Evolutionary conservation across 2,113 vertebrate species (phyloP), one percentile per base, ranked within the genome.

Genomic region (Dasyurus viverrinus): DNA sequence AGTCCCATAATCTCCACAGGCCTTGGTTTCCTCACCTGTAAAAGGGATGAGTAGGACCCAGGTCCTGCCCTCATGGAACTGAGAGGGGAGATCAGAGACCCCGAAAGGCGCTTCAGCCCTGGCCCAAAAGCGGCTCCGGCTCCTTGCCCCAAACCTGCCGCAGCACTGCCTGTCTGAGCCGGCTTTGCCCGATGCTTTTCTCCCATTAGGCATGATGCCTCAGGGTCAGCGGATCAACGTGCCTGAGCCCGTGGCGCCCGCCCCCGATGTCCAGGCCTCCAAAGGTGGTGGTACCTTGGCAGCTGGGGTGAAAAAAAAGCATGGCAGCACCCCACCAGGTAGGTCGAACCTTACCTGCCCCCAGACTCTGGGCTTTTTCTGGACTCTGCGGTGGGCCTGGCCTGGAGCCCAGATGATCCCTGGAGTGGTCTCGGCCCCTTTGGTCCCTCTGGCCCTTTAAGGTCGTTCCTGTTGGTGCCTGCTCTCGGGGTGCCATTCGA

Each of bases 261-360:
- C 98, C 96, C 97, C 98, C 0, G 98, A 99, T 42, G 46, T 98
- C 0, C 96, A 96, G 53, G 96, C 98, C 52, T 91, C 98, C 93
- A 98, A 98, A 95, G 98, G 97, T 2, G 98, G 98, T 1, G 98
- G 98, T 12, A 36, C 98, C 14, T 94, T 92, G 90, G 97, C 98
- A 0, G 97, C 98, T 0, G 16, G 98, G 8, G 54, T 96, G 50
- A 98, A 98, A 95, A 99, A 98, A 36, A 99, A 98, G 92, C 98
- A 99, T 0, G 98, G 98, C 30, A 98, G 97, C 90, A 98, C 98
- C 91, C 98, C 98, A 0, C 98, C 98, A 98, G 98, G 98, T 99
- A 95, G 42, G 93, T 55, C 23, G 26, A 30, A 2, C 0, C 23
- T 48, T 47, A 10, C 23, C 46, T 16, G 46, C 16, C 46, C 46